Percentiles rank a stretch among this genome's conserved stretches.
Conservation (phyloP, 2,888 invertebrate species). For the Calliphora vomitoria region DNA sequence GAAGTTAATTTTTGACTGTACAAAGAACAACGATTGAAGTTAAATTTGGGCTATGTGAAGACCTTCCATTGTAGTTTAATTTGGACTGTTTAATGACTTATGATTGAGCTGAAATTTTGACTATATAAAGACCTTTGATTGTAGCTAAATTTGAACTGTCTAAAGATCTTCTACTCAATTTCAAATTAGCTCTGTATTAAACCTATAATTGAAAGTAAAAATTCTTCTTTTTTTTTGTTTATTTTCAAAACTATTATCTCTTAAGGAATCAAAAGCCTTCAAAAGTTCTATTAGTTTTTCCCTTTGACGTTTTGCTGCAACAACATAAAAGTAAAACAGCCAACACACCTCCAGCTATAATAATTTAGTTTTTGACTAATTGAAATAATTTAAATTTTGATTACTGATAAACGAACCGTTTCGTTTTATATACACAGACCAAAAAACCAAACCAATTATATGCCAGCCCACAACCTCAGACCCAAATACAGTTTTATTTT, state of each 20-base stretch:
- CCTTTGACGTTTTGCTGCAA: slow-evolving; percentile 20
- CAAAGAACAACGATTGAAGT: too few relatives aligned
- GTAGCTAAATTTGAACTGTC: too few relatives aligned
- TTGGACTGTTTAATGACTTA: too few relatives aligned
- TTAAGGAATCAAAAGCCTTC: slow-evolving; percentile 3
- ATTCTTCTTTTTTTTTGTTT: neutral
- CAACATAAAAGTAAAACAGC: slow-evolving; percentile 55
- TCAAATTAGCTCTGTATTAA: too few relatives aligned
- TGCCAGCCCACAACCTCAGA: slow-evolving; percentile 39
- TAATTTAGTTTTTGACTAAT: slow-evolving; percentile 71
- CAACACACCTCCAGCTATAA: slow-evolving; percentile 56
- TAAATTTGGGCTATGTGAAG: too few relatives aligned
- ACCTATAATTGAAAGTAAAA: too few relatives aligned
- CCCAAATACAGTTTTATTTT: slow-evolving; percentile 44
- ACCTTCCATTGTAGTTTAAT: too few relatives aligned
- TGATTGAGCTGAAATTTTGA: too few relatives aligned
- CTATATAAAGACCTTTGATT: too few relatives aligned
- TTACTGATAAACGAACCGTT: slow-evolving; percentile 79
- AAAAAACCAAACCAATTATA: slow-evolving; percentile 68
- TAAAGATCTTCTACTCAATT: too few relatives aligned
- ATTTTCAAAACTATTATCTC: neutral
- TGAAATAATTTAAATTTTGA: slow-evolving; percentile 78
- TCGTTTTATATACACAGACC: slow-evolving; percentile 54
- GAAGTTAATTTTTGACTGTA: too few relatives aligned
- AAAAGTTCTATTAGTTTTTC: neutral